phyloP scores from a whole-genome alignment of 1,140 invertebrate genomes.

The silkworm (Bombyx mori) region ASM3026992v2 NC_085121.1:1637001-1637500 shows the following conservation, averaged over 20 bases:
- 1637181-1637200: constrained; percentile 71
- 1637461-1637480: too few relatives aligned
- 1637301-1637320: constrained; percentile 91
- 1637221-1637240: constrained; percentile 78
- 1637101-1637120: not conserved
- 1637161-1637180: not conserved
- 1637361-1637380: not conserved
- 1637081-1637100: not conserved
- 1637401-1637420: too few relatives aligned
- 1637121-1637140: not conserved
- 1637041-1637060: constrained; percentile 90
- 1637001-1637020: constrained; percentile 57
- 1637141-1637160: not conserved
- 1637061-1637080: constrained; percentile 77
- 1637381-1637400: too few relatives aligned
- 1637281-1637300: constrained; percentile 90
- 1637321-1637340: constrained; percentile 93
- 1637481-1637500: too few relatives aligned
- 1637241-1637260: constrained; percentile 74
- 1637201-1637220: constrained; percentile 92
- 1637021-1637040: constrained; percentile 71
- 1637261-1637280: constrained; percentile 91
- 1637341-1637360: constrained; percentile 73
- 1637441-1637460: too few relatives aligned
- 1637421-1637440: too few relatives aligned